Conservation (phyloP, 35 echinoderm and acorn worm species). For the Holothuria glaberrima region DNA sequence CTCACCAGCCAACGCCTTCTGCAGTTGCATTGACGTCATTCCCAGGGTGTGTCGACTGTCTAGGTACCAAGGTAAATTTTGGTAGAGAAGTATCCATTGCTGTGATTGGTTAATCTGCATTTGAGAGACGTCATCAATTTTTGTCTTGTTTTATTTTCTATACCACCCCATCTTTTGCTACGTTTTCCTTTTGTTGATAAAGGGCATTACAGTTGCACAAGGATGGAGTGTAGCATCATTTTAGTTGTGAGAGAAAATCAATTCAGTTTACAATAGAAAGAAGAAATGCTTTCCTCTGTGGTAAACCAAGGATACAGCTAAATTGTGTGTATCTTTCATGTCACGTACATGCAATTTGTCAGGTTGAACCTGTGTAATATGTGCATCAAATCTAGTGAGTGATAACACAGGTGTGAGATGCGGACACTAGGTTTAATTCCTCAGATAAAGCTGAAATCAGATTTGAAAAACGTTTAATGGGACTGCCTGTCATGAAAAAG, state of each 20-base stretch:
- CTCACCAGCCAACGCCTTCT: constrained; percentile 38
- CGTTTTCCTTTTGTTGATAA: background rate
- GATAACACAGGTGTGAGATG: too few species aligned
- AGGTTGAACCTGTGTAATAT: too few species aligned
- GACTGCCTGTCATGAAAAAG: too few species aligned
- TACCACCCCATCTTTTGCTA: background rate
- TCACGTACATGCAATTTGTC: too few species aligned
- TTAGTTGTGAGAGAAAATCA: background rate
- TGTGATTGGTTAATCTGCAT: constrained; percentile 6
- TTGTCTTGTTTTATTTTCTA: background rate
- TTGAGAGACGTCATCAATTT: constrained; percentile 46
- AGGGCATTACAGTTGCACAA: background rate
- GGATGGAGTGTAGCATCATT: background rate
- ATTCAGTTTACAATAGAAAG: background rate
- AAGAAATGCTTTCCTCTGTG: too few species aligned
- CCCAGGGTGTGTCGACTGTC: constrained; percentile 50
- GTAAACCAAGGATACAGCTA: too few species aligned
- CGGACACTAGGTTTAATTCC: too few species aligned
- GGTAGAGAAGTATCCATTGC: background rate
- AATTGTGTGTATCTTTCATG: too few species aligned
- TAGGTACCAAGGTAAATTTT: constrained; percentile 38
- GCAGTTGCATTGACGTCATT: constrained; percentile 53
- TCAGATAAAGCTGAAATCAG: too few species aligned
- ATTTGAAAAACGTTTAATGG: too few species aligned
- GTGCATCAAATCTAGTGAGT: too few species aligned